Base-by-base conservation (phyloP, 2,888 invertebrate species). In the Eudasyphora cyanicolor region DNA sequence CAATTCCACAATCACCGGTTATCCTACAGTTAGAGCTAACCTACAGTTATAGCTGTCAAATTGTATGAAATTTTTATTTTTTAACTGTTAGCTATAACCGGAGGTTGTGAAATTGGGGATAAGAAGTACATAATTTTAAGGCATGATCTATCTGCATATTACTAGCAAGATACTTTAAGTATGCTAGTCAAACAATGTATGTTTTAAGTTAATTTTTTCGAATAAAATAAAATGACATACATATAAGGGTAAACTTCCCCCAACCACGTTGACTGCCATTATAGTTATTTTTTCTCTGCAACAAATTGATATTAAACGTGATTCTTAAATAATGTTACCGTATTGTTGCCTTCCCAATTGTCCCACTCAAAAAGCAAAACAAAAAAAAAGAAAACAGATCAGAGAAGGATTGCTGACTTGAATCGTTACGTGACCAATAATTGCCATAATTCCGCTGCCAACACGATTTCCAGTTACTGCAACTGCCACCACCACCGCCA, bases 351-450 rank as follows among this genome's bases (percentile, higher is more conserved):
- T 57, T 70, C 69, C 35, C 67, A 67, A 67, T 38, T 64, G 19
- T 32, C 60, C 17, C 60, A 8, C n/a, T n/a, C n/a, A n/a, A n/a
- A n/a, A 57, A 17, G 32, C 0, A 0, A 64, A 35, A 38, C 35
- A 38, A 67, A 17, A 67, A 42, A 45, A 81, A 57, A n/a, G n/a
- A n/a, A n/a, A n/a, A n/a, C n/a, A n/a, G n/a, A n/a, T n/a, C n/a
- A n/a, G 32, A 71, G 76, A 81, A 78, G 70, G 54, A 80, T 82
- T 82, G 82, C 90, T 89, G 54, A 87, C 86, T 89, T 67, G 21
- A 88, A 82, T 86, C 86, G 85, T 86, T 85, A 82, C 82, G 82
- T 85, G 82, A 79, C 87, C 89, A 87, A 89, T 89, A 90, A 90
- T 90, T 90, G 90, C 89, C 89, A 86, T 87, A 86, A 87, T 86